Evolutionary conservation across 2,888 invertebrate species (phyloP).

Genomic region (Chrysina gloriosa): DNA sequence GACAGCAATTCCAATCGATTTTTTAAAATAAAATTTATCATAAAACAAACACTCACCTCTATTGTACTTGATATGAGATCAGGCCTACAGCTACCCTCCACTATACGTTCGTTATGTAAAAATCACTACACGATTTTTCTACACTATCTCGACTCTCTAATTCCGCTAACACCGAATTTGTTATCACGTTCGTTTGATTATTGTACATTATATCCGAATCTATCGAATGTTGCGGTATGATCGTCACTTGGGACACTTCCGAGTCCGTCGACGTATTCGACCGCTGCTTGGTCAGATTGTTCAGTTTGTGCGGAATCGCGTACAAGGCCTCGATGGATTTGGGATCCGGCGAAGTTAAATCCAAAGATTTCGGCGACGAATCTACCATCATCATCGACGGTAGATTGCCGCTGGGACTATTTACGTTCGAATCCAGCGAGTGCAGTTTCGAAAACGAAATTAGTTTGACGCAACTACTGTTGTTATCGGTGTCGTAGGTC

Average conservation of each 20-base stretch:
- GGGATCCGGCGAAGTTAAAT: conserved; percentile 39
- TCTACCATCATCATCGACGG: conserved; percentile 41
- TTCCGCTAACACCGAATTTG: conserved; percentile 61
- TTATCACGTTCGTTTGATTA: conserved; percentile 54
- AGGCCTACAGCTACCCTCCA: conserved; percentile 44
- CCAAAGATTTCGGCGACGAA: conserved; percentile 42
- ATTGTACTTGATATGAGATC: conserved; percentile 42
- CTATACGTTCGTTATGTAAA: conserved; percentile 68
- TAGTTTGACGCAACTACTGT: neutral
- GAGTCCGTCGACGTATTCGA: conserved; percentile 60
- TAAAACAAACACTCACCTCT: conserved; percentile 32
- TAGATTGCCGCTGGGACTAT: neutral
- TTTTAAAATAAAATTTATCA: neutral
- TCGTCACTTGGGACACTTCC: conserved; percentile 59
- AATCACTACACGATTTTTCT: conserved; percentile 63
- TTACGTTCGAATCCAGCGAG: conserved; percentile 18
- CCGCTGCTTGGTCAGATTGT: conserved; percentile 63
- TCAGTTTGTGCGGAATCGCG: conserved; percentile 60
- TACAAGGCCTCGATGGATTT: conserved; percentile 59
- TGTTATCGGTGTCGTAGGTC: conserved; percentile 36
- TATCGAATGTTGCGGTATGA: conserved; percentile 59
- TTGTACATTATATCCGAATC: conserved; percentile 63
- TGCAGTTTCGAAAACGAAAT: conserved; percentile 23
- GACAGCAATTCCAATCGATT: neutral
- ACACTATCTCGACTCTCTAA: conserved; percentile 60